Conservation (phyloP, 1,140 invertebrate species). For the Batillaria attramentaria region DNA sequence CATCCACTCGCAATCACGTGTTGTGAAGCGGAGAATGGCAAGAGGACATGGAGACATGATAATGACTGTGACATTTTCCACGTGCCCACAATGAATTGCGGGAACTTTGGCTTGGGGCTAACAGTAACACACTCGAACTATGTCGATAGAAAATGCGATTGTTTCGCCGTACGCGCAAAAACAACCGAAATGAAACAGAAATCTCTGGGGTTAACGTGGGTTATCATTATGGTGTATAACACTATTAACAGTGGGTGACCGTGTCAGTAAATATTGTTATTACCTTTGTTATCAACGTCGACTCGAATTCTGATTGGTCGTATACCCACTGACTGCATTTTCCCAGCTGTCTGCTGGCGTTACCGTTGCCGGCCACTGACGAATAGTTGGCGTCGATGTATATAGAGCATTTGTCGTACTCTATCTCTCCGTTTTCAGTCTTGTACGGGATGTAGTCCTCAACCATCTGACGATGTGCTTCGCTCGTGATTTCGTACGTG, state of each 20-base stretch:
- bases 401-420: slow-evolving; percentile 36
- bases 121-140: too few species aligned
- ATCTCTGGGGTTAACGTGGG: too few species aligned
- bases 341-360: background rate
- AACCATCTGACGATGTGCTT: slow-evolving; percentile 9
- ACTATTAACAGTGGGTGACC: too few species aligned
- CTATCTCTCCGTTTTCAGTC: background rate
- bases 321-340: slow-evolving; percentile 50
- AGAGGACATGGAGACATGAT: too few species aligned
- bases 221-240: too few species aligned
- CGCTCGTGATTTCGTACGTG: slow-evolving; percentile 25
- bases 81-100: too few species aligned
- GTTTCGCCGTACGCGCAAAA: background rate
- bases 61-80: too few species aligned
- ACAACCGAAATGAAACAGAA: background rate
- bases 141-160: too few species aligned
- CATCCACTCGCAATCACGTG: too few species aligned
- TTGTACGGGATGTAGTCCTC: background rate
- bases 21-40: too few species aligned
- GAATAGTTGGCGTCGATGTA: slow-evolving; percentile 20
- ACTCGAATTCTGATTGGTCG: slow-evolving; percentile 36
- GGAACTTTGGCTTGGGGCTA: too few species aligned
- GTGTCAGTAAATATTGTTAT: too few species aligned
- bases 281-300: slow-evolving; percentile 46
- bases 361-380: background rate